phyloP scores from a whole-genome alignment of 2,888 invertebrate species.

The Noctua comes region DNA sequence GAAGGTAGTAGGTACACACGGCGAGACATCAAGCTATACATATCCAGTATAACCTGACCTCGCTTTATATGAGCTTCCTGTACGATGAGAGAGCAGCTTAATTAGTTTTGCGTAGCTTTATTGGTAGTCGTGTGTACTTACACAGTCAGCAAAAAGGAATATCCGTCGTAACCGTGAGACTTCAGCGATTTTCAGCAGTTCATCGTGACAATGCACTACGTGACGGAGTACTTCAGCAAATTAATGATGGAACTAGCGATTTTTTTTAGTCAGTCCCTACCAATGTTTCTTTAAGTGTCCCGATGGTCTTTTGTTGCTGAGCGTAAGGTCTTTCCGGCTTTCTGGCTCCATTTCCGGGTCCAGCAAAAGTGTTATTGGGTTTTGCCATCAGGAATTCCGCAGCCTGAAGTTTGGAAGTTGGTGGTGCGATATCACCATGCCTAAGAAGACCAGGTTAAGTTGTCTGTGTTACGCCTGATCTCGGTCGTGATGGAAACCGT shows the following conservation, averaged over 20 bases:
- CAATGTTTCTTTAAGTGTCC: not conserved
- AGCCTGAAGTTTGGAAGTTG: not conserved
- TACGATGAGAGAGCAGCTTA: no score
- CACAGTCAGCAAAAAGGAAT: not conserved
- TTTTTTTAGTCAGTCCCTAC: not conserved
- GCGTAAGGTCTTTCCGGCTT: no score
- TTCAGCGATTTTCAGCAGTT: not conserved
- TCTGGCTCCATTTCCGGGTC: not conserved
- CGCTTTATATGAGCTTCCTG: no score
- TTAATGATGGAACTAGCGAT: not conserved
- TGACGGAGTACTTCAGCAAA: not conserved
- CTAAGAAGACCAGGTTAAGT: not conserved
- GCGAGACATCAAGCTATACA: no score
- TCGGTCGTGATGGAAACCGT: not conserved
- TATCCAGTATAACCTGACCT: no score
- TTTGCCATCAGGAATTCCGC: not conserved
- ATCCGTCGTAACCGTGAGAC: not conserved
- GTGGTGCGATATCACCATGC: not conserved
- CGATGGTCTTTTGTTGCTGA: not conserved
- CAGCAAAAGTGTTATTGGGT: not conserved
- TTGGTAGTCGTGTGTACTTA: not conserved
- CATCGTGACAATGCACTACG: not conserved
- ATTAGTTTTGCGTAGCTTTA: no score
- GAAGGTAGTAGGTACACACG: no score
- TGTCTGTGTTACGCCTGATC: not conserved